Percentiles rank a stretch among this genome's conserved stretches.
These are phyloP conservation scores for Schizaphis graminum DNA, from an alignment of 2,888 invertebrate genomes.

Conservation along the genomic window DNA sequence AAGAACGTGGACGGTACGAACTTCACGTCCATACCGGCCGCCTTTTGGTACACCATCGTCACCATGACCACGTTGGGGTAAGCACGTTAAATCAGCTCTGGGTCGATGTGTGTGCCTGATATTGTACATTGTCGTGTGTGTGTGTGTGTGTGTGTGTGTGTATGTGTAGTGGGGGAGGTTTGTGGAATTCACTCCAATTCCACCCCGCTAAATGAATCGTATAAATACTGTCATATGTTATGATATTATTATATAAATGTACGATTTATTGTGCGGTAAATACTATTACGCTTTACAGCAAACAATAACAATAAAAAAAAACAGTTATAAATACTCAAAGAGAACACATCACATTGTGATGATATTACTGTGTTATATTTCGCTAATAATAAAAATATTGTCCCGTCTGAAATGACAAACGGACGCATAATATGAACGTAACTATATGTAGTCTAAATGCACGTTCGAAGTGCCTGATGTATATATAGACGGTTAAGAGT, in stretches of 20 bases:
- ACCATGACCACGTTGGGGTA: constrained; percentile 99
- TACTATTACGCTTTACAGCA: neutral
- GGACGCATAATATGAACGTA: constrained; percentile 59
- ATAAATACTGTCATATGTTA: neutral
- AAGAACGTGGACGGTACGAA: constrained; percentile 97
- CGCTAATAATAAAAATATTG: neutral
- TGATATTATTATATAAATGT: neutral
- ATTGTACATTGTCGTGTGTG: neutral
- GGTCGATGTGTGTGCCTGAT: neutral
- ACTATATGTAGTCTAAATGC: constrained; percentile 59
- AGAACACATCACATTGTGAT: neutral
- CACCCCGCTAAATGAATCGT: neutral
- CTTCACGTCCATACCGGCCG: constrained; percentile 99
- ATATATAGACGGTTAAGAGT: neutral
- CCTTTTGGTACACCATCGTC: constrained; percentile 99
- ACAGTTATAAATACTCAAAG: neutral
- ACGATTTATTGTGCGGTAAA: neutral
- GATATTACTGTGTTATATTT: neutral
- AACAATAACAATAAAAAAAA: neutral
- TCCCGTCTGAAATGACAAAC: neutral
- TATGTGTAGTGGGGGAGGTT: neutral
- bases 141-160: too few species aligned
- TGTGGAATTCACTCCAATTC: neutral
- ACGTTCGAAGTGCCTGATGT: constrained; percentile 57
- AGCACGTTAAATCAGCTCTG: constrained; percentile 72